These are phyloP conservation scores for Dallia pectoralis DNA, from an alignment of 2,797 vertebrate genomes.

Conservation along the genomic window DNA sequence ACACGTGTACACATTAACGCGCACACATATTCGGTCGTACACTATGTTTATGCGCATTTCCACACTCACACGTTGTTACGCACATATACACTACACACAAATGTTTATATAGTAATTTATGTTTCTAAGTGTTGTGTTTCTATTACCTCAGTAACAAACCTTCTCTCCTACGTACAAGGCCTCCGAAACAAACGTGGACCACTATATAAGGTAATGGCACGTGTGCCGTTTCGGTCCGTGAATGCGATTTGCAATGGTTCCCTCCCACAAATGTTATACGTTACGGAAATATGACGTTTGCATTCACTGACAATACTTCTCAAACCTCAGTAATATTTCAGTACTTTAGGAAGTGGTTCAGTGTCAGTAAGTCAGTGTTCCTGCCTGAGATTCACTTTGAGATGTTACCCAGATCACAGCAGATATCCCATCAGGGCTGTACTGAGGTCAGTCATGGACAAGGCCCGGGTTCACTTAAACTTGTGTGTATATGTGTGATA, in stretches of 20 bases:
- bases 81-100: too few species aligned
- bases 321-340: neutral
- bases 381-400: neutral
- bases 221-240: neutral
- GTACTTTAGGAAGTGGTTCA: too few species aligned
- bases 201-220: neutral
- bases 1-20: too few species aligned
- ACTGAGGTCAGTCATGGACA: slow-evolving; percentile 58
- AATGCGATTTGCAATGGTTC: neutral
- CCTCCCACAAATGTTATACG: neutral
- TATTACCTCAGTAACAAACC: neutral
- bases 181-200: neutral
- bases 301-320: neutral
- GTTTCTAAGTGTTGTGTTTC: too few species aligned
- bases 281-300: neutral
- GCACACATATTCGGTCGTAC: too few species aligned
- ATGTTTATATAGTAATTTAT: too few species aligned
- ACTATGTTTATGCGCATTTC: too few species aligned
- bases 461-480: slow-evolving; percentile 56
- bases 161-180: neutral
- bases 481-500: slow-evolving; percentile 48
- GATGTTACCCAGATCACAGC: neutral
- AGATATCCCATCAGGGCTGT: slow-evolving; percentile 58
- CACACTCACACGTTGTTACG: too few species aligned
- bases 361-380: neutral